Conservation (phyloP, 1,140 invertebrate genomes). For the Drosophila punjabiensis region DNA sequence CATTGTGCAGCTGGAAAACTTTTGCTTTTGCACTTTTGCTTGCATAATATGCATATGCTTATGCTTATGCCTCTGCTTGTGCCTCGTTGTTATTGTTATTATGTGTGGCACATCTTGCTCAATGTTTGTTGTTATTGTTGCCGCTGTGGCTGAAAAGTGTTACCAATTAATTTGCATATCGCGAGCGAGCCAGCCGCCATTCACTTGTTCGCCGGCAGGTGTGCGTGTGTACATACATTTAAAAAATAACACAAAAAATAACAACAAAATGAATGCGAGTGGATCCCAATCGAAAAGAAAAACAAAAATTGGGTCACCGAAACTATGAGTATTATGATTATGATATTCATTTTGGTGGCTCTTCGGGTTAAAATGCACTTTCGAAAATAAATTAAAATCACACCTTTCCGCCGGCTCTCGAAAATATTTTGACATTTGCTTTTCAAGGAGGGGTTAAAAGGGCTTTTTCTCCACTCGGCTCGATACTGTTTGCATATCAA, state of each 20-base stretch:
- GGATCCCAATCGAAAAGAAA: slow-evolving; percentile 30
- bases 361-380: slow-evolving; percentile 39
- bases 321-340: slow-evolving; percentile 58
- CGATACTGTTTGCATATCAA: slow-evolving; percentile 57
- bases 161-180: slow-evolving; percentile 83
- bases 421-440: slow-evolving; percentile 50
- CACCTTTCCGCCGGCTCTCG: slow-evolving; percentile 29
- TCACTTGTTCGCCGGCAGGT: slow-evolving; percentile 58
- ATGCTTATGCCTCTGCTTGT: slow-evolving; percentile 34
- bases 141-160: slow-evolving; percentile 60
- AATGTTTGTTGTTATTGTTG: slow-evolving; percentile 43
- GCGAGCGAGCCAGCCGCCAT: slow-evolving; percentile 59
- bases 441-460: slow-evolving; percentile 10
- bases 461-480: slow-evolving; percentile 1
- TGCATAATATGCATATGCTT: slow-evolving; percentile 57
- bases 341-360: slow-evolving; percentile 30
- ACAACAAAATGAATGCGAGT: slow-evolving; percentile 9
- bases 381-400: slow-evolving; percentile 47
- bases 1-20: slow-evolving; percentile 46
- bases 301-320: slow-evolving; percentile 64
- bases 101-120: slow-evolving; percentile 53
- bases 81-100: slow-evolving; percentile 52
- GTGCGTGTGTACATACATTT: slow-evolving; percentile 22
- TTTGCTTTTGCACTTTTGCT: slow-evolving; percentile 66
- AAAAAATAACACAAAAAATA: not conserved